Conservation (phyloP, 2,113 vertebrate species). For the Ovibos moschatus region DNA sequence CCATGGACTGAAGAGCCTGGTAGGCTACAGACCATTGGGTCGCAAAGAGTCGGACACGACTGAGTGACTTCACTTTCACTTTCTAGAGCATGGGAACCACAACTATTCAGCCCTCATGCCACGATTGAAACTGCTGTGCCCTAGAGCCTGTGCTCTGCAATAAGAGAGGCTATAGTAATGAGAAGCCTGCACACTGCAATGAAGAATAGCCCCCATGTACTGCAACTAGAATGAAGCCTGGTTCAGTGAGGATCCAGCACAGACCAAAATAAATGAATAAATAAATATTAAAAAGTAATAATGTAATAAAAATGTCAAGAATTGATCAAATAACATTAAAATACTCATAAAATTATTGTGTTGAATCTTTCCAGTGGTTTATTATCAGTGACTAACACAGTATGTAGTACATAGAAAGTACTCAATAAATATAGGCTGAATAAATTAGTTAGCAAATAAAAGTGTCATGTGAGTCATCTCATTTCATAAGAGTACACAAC, state of each 20-base stretch:
- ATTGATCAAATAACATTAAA: background rate
- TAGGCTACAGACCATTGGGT: no score
- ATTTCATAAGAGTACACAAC: background rate
- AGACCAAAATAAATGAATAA: background rate
- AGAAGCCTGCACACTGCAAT: background rate
- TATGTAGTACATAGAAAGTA: background rate
- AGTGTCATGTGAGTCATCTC: background rate
- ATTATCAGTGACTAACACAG: background rate
- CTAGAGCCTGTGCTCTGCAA: background rate
- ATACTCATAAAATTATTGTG: background rate
- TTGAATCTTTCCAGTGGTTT: background rate
- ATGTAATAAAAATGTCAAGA: background rate
- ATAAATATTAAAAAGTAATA: background rate
- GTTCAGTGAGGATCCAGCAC: background rate
- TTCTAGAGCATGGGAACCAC: background rate
- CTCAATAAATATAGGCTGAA: background rate
- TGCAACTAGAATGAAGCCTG: background rate
- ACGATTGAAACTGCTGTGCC: background rate
- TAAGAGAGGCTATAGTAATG: background rate
- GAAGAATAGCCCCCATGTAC: background rate
- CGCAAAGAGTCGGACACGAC: no score
- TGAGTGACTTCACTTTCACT: no score
- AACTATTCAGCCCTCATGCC: background rate
- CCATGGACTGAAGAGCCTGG: no score
- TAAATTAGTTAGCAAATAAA: background rate